A percentile compares a stretch with the other conserved stretches of the same genome.
Evolutionary conservation across 35 echinoderm and acorn worm genomes (phyloP).

Genomic region (Ophioderma brevispina): DNA sequence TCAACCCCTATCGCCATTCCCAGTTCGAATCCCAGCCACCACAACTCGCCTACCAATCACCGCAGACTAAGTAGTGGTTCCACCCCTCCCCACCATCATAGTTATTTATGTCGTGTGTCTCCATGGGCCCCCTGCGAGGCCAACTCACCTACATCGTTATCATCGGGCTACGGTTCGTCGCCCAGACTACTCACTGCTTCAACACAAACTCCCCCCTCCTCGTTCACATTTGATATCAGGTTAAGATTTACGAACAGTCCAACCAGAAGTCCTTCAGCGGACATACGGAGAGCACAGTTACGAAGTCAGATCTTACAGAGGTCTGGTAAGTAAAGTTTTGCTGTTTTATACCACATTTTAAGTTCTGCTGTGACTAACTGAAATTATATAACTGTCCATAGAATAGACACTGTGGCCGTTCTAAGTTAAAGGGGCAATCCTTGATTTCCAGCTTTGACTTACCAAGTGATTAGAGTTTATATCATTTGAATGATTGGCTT

Average conservation of each 20-base stretch:
- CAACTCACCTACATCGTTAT: constrained; percentile 55
- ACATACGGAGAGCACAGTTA: not conserved
- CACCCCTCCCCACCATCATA: constrained; percentile 52
- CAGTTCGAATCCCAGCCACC: constrained; percentile 6
- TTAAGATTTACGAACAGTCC: not conserved
- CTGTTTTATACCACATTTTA: too few relatives aligned
- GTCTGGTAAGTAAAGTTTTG: too few relatives aligned
- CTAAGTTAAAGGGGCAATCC: too few relatives aligned
- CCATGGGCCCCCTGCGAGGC: constrained; percentile 50
- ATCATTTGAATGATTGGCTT: too few relatives aligned
- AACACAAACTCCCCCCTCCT: constrained; percentile 69
- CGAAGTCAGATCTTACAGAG: not conserved
- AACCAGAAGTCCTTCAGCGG: not conserved
- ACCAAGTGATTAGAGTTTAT: too few relatives aligned
- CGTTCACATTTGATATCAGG: constrained; percentile 35
- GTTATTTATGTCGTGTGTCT: constrained; percentile 52
- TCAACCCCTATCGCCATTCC: constrained; percentile 63
- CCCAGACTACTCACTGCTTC: constrained; percentile 50
- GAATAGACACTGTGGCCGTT: too few relatives aligned
- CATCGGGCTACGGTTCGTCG: constrained; percentile 86
- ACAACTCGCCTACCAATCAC: not conserved
- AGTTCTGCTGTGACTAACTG: too few relatives aligned
- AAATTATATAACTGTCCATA: too few relatives aligned
- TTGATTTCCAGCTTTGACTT: too few relatives aligned
- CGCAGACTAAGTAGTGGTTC: constrained; percentile 18